Conservation (phyloP, 2,113 vertebrate species). For the Oplegnathus fasciatus region DNA sequence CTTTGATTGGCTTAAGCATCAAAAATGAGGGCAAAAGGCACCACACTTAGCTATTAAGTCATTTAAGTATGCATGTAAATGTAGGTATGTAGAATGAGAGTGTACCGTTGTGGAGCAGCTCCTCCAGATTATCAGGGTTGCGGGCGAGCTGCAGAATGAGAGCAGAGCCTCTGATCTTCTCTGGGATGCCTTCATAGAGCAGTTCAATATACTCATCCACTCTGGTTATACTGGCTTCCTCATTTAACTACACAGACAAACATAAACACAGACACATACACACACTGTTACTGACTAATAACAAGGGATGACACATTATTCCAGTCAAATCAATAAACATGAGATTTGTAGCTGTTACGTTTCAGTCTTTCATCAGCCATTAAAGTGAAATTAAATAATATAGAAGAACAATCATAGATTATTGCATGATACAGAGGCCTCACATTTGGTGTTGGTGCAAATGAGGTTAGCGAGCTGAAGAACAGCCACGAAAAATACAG, state of each 20-base stretch:
- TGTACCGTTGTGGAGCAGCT: slow-evolving; percentile 93
- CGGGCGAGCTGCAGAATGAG: slow-evolving; percentile 95
- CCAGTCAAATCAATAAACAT: not conserved
- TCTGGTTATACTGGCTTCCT: slow-evolving; percentile 94
- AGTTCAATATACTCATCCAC: slow-evolving; percentile 96
- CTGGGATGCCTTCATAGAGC: slow-evolving; percentile 95
- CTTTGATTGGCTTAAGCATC: not conserved
- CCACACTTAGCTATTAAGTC: not conserved
- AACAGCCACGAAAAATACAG: not conserved
- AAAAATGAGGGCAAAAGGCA: not conserved
- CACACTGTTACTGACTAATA: not conserved
- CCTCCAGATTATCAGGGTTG: slow-evolving; percentile 96
- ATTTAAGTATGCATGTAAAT: not conserved
- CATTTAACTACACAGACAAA: slow-evolving; percentile 87
- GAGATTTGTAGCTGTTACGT: not conserved
- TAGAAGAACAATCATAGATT: not conserved
- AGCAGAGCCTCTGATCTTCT: slow-evolving; percentile 93
- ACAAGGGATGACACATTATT: not conserved
- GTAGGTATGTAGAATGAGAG: not conserved
- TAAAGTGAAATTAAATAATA: not conserved
- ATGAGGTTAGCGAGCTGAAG: not conserved
- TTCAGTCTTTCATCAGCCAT: not conserved
- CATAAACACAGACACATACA: slow-evolving; percentile 41
- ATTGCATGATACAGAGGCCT: not conserved
- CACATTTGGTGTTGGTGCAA: not conserved